phyloP scores from a whole-genome alignment of 2,113 vertebrate genomes.

The Passer domesticus region DNA sequence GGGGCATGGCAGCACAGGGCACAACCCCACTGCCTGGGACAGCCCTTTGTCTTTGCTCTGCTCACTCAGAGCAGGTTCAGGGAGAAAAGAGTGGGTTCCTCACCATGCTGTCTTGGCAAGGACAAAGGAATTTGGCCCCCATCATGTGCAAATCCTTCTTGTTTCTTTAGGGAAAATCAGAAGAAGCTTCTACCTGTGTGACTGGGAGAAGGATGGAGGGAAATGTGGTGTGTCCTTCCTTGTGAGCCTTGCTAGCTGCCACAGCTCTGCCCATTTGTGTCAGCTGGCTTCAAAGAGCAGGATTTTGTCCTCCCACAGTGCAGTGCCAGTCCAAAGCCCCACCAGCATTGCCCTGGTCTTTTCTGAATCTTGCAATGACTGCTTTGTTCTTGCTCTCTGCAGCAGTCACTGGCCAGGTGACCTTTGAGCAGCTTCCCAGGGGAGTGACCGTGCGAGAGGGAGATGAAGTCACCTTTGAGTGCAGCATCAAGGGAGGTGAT shows the following conservation, averaged over 20 bases:
- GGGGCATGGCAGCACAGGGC: neutral
- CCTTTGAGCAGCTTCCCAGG: neutral
- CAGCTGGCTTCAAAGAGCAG: neutral
- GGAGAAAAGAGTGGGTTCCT: neutral
- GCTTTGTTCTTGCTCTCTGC: neutral
- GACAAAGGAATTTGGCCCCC: no score
- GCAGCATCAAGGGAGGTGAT: neutral
- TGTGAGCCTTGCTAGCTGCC: no score
- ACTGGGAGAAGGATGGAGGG: no score
- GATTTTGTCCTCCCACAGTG: neutral
- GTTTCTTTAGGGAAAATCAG: no score
- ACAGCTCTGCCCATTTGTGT: neutral
- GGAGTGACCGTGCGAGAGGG: rapidly evolving
- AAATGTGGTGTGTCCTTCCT: no score
- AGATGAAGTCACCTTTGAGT: neutral
- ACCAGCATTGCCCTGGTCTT: neutral
- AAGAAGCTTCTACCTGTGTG: no score
- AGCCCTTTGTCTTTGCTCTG: neutral
- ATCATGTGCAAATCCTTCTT: no score
- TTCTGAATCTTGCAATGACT: neutral
- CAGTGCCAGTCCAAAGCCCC: neutral
- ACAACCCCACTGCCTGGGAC: neutral
- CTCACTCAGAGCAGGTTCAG: neutral
- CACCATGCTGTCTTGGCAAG: neutral
- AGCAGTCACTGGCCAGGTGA: neutral